Conservation (phyloP, 2,113 vertebrate genomes). For the Elephas maximus region DNA sequence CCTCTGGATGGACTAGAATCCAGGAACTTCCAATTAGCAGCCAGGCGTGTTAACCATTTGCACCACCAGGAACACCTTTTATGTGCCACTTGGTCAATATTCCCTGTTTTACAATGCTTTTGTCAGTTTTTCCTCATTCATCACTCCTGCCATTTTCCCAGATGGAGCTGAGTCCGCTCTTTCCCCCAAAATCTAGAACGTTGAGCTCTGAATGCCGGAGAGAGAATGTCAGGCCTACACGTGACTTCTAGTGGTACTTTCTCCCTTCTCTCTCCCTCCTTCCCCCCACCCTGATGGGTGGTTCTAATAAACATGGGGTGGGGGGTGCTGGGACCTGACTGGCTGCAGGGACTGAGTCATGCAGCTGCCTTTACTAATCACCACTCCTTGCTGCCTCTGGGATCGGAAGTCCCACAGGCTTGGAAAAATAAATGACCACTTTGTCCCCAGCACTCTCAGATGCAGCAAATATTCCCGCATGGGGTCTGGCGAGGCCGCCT, state of each 20-base stretch:
- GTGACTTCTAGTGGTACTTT: neutral
- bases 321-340: fast-evolving
- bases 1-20: neutral
- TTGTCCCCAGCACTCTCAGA: neutral
- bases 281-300: fast-evolving
- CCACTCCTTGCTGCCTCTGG: neutral
- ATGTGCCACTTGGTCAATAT: fast-evolving
- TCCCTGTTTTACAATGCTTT: fast-evolving
- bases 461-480: no score
- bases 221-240: fast-evolving
- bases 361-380: neutral
- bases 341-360: neutral
- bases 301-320: neutral
- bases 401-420: neutral
- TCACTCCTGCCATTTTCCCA: neutral
- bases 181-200: neutral
- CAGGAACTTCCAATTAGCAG: neutral
- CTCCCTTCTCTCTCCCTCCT: no score
- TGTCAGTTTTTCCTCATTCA: fast-evolving
- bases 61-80: no score
- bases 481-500: neutral
- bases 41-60: no score
- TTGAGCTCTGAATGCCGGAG: neutral
- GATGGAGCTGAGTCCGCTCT: fast-evolving
- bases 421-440: neutral